These are phyloP conservation scores for Allophyes oxyacanthae DNA, from an alignment of 2,888 invertebrate species.

Conservation along the genomic window DNA sequence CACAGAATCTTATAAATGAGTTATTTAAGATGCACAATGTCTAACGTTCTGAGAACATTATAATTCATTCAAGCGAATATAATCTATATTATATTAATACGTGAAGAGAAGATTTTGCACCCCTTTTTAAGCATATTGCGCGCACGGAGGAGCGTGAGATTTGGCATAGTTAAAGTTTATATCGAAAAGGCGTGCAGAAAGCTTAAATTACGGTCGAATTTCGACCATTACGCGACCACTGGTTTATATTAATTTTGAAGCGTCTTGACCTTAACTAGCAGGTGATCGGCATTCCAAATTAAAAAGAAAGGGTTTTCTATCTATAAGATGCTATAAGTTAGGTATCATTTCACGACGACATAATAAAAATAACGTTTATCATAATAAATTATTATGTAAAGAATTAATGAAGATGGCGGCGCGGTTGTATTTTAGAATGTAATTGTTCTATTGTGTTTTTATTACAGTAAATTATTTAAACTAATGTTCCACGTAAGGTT, in stretches of 20 bases:
- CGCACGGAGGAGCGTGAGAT: no score
- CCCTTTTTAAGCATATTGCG: no score
- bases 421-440: conserved; percentile 5
- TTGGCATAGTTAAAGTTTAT: no score
- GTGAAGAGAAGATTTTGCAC: no score
- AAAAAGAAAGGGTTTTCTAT: conserved; percentile 38
- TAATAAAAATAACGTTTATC: conserved; percentile 22
- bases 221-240: no score
- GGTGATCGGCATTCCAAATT: conserved; percentile 32
- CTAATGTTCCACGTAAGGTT: conserved; percentile 5
- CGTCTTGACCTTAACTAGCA: conserved; percentile 34
- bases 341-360: conserved; percentile 25
- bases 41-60: no score
- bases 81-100: no score
- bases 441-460: conserved; percentile 4
- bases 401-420: conserved; percentile 14
- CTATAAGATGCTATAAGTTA: conserved; percentile 16
- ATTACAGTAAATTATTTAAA: conserved; percentile 9
- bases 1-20: no score
- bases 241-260: neutral
- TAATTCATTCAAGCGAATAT: no score
- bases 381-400: conserved; percentile 33
- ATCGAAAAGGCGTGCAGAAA: no score
- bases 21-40: no score
- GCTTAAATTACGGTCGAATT: no score